Evolutionary conservation across 2,797 vertebrate genomes (phyloP), one percentile per base, ranked within the genome.

Genomic region (Hypotaenidia okinawae): DNA sequence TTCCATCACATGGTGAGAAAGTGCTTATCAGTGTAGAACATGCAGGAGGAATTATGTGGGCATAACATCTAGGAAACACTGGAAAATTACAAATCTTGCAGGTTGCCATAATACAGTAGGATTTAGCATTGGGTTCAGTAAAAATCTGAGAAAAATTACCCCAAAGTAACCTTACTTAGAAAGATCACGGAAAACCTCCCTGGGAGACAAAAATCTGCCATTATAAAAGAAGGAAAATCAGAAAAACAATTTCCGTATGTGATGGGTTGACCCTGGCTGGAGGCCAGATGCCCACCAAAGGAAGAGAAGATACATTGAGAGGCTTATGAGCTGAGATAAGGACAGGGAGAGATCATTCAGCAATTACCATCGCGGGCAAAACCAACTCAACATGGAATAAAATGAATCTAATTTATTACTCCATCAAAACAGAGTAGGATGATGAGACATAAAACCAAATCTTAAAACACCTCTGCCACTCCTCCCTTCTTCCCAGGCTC

Each of bases 11-110:
- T 32, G 18, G 66, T 76, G 82, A 84, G 82, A 92, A 93, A 90
- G 35, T 33, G 69, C 89, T 95, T 95, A 94, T 89, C 95, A 73
- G 76, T 30, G 28, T 27, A 78, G 76, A 92, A 87, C 94, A 93
- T 37, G 41, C 73, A 84, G 9, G 3, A 85, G 58, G 90, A 95
- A 89, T 94, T 95, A 89, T 6, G 8, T 55, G 49, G n/a, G 5
- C 54, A 74, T 21, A 80, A 6, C 16, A 64, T 72, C n/a, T 47
- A 67, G 51, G 39, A 94, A 79, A 19, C 24, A 17, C 12, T 59
- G 30, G 33, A 94, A 95, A 94, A 89, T 59, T 4, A 24, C 37
- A 73, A 66, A 57, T 27, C 27, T 79, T 88, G 33, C 82, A 77
- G 61, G 33, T 57, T 68, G 19, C 23, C 39, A 32, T 37, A 69